These are phyloP conservation scores for Dioctria linearis DNA, from an alignment of 2,888 invertebrate genomes.

Conservation along the genomic window DNA sequence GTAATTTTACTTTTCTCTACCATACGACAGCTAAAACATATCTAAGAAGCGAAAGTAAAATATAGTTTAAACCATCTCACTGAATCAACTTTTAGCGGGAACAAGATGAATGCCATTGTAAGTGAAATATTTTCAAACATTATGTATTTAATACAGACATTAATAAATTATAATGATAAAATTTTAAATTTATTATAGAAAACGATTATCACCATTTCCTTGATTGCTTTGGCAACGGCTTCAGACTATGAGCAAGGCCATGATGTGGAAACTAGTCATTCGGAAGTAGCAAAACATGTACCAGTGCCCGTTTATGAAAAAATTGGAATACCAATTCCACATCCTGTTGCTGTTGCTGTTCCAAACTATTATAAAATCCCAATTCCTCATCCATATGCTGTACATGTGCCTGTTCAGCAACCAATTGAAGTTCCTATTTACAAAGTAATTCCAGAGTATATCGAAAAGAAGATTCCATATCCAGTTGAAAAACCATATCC, in stretches of 20 bases:
- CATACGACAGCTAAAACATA: constrained; percentile 4
- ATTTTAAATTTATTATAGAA: constrained; percentile 53
- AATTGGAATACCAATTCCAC: constrained; percentile 81
- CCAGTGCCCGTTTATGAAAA: constrained; percentile 81
- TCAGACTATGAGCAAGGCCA: constrained; percentile 73
- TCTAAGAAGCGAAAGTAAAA: constrained; percentile 37
- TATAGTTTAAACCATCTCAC: constrained; percentile 38
- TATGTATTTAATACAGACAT: not conserved
- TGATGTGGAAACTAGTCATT: constrained; percentile 75
- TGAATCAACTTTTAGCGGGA: constrained; percentile 53
- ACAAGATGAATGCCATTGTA: constrained; percentile 59
- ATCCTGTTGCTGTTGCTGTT: constrained; percentile 80
- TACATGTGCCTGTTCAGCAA: constrained; percentile 79
- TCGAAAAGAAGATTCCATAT: constrained; percentile 82
- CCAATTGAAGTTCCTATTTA: constrained; percentile 82
- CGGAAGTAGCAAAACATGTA: constrained; percentile 80
- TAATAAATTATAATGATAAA: no score
- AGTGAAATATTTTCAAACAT: constrained; percentile 39
- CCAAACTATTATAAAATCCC: constrained; percentile 77
- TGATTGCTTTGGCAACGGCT: constrained; percentile 47
- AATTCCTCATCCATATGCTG: constrained; percentile 83
- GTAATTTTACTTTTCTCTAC: constrained; percentile 17
- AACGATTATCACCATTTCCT: constrained; percentile 49
- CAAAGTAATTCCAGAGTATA: constrained; percentile 80
- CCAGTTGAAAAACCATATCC: constrained; percentile 79